A percentile compares a stretch with the other conserved stretches of the same genome.
These are phyloP conservation scores for Orcinus orca DNA, from an alignment of 2,113 vertebrate genomes.

Conservation along the genomic window DNA sequence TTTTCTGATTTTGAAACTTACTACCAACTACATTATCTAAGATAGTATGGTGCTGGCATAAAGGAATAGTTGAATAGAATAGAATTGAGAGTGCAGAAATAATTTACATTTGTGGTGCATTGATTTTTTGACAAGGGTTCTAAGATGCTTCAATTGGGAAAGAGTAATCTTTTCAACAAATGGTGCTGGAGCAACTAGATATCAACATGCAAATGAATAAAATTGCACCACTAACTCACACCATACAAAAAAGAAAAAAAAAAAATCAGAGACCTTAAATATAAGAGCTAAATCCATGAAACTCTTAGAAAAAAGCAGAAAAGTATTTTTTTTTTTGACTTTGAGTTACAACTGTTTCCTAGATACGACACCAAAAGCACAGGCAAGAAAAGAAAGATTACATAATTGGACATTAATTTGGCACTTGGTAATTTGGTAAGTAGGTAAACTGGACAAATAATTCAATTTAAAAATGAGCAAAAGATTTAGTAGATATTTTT, in stretches of 20 bases:
- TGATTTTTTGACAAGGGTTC: neutral
- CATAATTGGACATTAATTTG: neutral
- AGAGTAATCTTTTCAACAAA: neutral
- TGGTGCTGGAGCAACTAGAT: neutral
- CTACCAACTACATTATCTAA: neutral
- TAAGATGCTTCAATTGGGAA: neutral
- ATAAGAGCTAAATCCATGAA: neutral
- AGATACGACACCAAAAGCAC: neutral
- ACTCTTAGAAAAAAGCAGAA: neutral
- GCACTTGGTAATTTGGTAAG: neutral
- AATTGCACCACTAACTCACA: neutral
- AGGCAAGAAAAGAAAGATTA: neutral
- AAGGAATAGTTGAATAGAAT: neutral
- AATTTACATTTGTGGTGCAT: neutral
- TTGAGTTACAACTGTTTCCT: neutral
- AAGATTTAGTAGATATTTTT: neutral
- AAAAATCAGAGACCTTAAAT: neutral
- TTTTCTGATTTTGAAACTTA: neutral
- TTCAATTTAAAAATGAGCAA: neutral
- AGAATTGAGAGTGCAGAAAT: neutral
- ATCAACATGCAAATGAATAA: neutral
- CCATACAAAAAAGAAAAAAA: neutral
- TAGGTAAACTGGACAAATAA: neutral
- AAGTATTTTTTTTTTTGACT: neutral
- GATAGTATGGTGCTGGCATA: neutral